Evolutionary conservation across 2,113 vertebrate genomes (phyloP), one percentile per base, ranked within the genome.

Genomic region (Arenaria interpres): DNA sequence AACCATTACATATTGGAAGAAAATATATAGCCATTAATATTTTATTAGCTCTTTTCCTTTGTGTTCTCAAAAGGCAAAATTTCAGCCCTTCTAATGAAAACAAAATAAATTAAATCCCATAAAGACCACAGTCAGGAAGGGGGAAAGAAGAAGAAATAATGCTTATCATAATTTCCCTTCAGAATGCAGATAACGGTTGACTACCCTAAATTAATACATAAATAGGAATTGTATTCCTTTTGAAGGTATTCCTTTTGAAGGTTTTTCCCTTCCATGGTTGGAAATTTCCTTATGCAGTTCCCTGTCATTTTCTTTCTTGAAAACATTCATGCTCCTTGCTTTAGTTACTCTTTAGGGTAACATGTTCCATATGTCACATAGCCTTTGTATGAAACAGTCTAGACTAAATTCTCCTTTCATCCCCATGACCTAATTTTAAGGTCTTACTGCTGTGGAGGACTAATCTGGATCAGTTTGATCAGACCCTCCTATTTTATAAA

Each of bases 331-430:
- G 62, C 79, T 93, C 73, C 86, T 96, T 94, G 88, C 87, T 97
- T 90, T 85, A 89, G 96, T 89, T 97, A 93, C 90, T 96, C 89
- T 96, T 96, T 57, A 59, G 60, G 37, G 88, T 98, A 98, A 98
- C 93, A 11, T 48, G 46, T 97, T 98, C 98, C 97, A 98, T 97
- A 98, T 98, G 98, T 92, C 73, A 92, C 95, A 95, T 64, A 50
- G 85, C 90, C 83, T 92, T 91, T 45, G 90, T 78, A 88, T 3
- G 9, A 96, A 96, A 90, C 19, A 79, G 35, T 80, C 79, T 85
- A 84, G 60, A 45, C 68, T 72, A 71, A 80, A 68, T 87, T 87
- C 89, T 85, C 41, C 72, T 95, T 97, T 96, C 86, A 92, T 87
- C 73, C 37, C 22, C 2, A 0, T 91, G 90, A 91, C 92, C 89